phyloP scores from a whole-genome alignment of 2,888 invertebrate species.

The Cenopis cana region DNA sequence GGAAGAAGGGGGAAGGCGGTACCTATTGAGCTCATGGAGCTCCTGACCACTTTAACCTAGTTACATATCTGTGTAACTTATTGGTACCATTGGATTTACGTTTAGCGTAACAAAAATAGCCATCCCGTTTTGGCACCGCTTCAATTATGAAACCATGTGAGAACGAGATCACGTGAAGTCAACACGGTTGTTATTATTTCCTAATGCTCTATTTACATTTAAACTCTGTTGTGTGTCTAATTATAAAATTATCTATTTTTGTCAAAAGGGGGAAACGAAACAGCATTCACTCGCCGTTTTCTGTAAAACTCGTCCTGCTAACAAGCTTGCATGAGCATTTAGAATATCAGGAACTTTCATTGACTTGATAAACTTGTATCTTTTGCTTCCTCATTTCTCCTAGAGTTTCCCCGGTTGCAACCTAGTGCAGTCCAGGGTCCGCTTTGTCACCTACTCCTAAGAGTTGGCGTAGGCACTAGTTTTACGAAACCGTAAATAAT shows the following conservation, averaged over 20 bases:
- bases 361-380: no score
- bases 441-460: background rate
- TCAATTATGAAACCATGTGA: slow-evolving; percentile 6
- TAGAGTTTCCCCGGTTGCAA: no score
- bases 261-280: background rate
- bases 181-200: slow-evolving; percentile 11
- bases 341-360: no score
- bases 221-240: slow-evolving; percentile 17
- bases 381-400: no score
- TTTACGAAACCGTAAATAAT: background rate
- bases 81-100: background rate
- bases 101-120: background rate
- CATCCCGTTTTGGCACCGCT: slow-evolving; percentile 8
- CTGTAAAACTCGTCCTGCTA: background rate
- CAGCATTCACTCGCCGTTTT: background rate
- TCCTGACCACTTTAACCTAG: no score
- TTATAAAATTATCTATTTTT: slow-evolving; percentile 16
- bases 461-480: background rate
- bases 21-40: no score
- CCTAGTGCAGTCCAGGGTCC: no score
- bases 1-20: no score
- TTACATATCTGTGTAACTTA: background rate
- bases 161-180: slow-evolving; percentile 24
- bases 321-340: background rate
- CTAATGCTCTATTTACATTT: slow-evolving; percentile 19